Evolutionary conservation across 2,888 invertebrate species (phyloP).

Genomic region (Teinopalpus imperialis): DNA sequence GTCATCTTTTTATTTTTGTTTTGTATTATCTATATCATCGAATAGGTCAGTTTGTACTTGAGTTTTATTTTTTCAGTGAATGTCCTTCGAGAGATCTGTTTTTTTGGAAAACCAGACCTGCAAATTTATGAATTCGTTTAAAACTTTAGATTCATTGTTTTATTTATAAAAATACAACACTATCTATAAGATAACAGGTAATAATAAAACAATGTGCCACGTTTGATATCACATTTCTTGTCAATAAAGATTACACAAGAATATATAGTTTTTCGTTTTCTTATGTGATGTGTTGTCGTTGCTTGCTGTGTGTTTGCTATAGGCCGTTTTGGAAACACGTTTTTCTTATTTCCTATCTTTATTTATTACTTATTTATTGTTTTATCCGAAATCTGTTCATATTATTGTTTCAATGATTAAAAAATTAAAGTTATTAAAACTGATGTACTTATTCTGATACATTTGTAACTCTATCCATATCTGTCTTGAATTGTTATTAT

Average conservation of each 20-base stretch:
- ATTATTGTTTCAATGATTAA: background rate
- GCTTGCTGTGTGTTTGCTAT: conserved; percentile 81
- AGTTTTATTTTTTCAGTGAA: conserved; percentile 62
- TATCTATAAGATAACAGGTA: conserved; percentile 57
- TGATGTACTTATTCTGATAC: conserved; percentile 7
- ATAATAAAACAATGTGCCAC: conserved; percentile 62
- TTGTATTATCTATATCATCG: conserved; percentile 58
- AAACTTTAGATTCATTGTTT: conserved; percentile 61
- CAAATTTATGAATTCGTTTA: conserved; percentile 53
- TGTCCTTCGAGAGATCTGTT: conserved; percentile 83
- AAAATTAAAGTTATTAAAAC: too few species aligned
- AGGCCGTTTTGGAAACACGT: conserved; percentile 79
- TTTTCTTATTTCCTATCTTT: conserved; percentile 40
- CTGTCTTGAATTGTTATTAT: conserved; percentile 4
- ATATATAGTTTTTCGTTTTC: conserved; percentile 67
- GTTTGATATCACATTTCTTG: conserved; percentile 57
- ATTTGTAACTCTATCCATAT: conserved; percentile 30
- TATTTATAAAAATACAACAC: conserved; percentile 53
- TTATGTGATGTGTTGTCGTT: conserved; percentile 70
- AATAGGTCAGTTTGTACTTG: conserved; percentile 51
- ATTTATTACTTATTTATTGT: background rate
- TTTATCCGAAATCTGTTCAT: conserved; percentile 37
- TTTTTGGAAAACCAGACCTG: conserved; percentile 68
- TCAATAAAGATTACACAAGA: conserved; percentile 50
- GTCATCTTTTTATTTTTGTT: conserved; percentile 62